Evolutionary conservation across 1,140 invertebrate species (phyloP), one percentile per base, ranked within the genome.

Genomic region (Trichoplusia ni): DNA sequence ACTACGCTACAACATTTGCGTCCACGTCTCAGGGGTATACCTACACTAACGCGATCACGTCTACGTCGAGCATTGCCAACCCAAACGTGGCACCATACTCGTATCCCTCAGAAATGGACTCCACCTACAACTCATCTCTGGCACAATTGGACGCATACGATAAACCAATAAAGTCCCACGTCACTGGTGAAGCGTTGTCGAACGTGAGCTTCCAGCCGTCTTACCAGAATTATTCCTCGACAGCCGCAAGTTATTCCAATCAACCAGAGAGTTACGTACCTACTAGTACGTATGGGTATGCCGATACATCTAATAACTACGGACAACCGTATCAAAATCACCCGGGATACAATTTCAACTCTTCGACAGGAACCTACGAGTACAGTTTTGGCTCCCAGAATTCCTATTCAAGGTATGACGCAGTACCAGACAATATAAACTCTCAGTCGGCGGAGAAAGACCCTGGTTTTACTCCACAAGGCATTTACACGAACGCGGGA

Each of bases 381-480:
- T 93, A 92, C 59, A 91, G 80, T 60, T 92, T 91, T 51, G 92
- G 92, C 4, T 92, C 92, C 56, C 91, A 92, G 49, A 89, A 89
- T 42, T 71, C 85, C 0, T 84, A 75, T 35, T 77, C 38, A 0
- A 35, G 73, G 25, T 84, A 79, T 37, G 70, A 51, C 67, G 1
- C 70, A 31, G 53, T 25, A 9, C 65, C 77, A 67, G 35, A 29
- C 9, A 75, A 54, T 67, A 27, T 77, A 25, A 68, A 81, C 27
- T 31, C 69, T 59, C 79, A 79, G 49, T 6, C 64, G 4, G 33
- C 25, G 25, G 6, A 33, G 6, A 75, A 85, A 49, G 73, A 85
- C 40, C 63, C 58, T 54, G 83, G 78, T 75, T 84, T 74, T 79
- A 25, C 56, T 42, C 63, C 67, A 2, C 75, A 75, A 9, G 80